phyloP scores from a whole-genome alignment of 2,797 vertebrate genomes.

The Zalophus californianus region DNA sequence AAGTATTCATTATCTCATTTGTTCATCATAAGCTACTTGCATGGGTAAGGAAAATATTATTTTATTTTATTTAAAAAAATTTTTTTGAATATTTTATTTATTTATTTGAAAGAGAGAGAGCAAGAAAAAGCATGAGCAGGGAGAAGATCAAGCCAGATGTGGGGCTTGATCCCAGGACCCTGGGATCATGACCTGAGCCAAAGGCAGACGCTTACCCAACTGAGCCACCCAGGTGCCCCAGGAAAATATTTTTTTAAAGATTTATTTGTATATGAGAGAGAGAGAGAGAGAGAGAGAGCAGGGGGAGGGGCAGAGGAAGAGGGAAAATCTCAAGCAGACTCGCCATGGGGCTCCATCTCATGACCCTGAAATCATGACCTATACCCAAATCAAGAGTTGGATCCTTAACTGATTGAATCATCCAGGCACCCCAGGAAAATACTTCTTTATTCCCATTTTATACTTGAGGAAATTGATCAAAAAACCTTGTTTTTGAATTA shows the following conservation, averaged over 20 bases:
- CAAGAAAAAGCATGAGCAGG: no score
- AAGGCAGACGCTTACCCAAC: no score
- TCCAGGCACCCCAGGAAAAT: neutral
- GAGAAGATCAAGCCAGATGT: no score
- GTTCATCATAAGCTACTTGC: neutral
- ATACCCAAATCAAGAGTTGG: neutral
- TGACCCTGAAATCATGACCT: neutral
- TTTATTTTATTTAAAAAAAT: no score
- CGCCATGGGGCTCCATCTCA: neutral
- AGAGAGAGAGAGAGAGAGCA: neutral
- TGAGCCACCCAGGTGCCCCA: no score
- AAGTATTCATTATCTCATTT: neutral
- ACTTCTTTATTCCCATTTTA: slow-evolving; percentile 8
- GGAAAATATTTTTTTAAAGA: neutral
- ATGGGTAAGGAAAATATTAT: neutral
- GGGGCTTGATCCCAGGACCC: no score
- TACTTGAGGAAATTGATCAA: neutral
- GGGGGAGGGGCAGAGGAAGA: neutral
- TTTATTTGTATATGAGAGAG: neutral
- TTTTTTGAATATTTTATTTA: neutral
- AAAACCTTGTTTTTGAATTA: neutral
- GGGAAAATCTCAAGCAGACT: neutral
- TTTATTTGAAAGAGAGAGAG: neutral
- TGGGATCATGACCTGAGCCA: no score
- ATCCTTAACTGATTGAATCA: neutral